Conservation (phyloP, 2,888 invertebrate genomes). For the Ferdinandea cuprea region DNA sequence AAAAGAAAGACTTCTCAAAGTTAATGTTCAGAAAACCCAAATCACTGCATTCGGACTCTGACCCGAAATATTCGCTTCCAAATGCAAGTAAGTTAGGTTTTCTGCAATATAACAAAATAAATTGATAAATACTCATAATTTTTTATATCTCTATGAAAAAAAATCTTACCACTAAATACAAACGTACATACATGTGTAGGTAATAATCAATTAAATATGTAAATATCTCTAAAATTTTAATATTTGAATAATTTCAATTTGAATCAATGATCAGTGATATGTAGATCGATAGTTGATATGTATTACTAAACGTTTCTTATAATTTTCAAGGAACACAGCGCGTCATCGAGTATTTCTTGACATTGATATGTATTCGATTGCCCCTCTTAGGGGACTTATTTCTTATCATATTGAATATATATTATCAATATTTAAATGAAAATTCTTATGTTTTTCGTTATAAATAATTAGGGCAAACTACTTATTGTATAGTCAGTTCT, state of each 20-base stretch:
- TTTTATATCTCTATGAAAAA: conserved; percentile 14
- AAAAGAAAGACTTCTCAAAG: conserved; percentile 8
- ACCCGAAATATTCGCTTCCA: conserved; percentile 59
- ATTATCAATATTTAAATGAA: conserved; percentile 23
- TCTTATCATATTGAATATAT: conserved; percentile 18
- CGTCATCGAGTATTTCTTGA: conserved; percentile 46
- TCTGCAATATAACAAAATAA: neutral
- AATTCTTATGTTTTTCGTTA: conserved; percentile 28
- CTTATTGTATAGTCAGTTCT: conserved; percentile 83
- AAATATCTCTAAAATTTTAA: conserved; percentile 57
- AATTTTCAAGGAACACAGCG: conserved; percentile 60
- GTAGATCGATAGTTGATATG: conserved; percentile 61
- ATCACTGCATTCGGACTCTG: conserved; percentile 62
- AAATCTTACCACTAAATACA: conserved; percentile 29
- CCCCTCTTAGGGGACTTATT: conserved; percentile 4
- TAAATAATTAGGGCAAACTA: conserved; percentile 81
- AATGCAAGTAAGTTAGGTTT: conserved; percentile 61
- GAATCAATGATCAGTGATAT: conserved; percentile 50
- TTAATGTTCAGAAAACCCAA: conserved; percentile 29
- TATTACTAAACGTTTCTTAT: conserved; percentile 46
- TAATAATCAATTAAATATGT: conserved; percentile 55
- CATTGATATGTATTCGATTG: conserved; percentile 65
- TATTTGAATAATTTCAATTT: conserved; percentile 51
- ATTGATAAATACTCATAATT: neutral
- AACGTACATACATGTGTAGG: neutral